Evolutionary conservation across 2,888 invertebrate species (phyloP).

Genomic region (Lysandra bellargus): DNA sequence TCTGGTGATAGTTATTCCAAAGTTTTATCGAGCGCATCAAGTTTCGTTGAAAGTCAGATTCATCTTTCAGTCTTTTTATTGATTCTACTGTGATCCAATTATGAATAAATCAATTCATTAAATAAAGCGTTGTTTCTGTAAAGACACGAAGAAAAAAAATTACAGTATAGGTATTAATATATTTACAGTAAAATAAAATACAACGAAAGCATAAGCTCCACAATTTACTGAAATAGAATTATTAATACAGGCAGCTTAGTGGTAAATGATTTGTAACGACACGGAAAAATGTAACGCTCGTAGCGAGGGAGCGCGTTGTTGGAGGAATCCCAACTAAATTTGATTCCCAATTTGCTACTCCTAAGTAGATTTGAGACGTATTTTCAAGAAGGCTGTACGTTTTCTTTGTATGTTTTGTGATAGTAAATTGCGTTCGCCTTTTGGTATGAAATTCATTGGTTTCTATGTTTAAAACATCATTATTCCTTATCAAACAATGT

Average conservation of each 20-base stretch:
- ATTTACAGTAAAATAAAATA: background rate
- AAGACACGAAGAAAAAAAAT: background rate
- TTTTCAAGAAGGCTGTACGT: background rate
- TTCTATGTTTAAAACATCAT: background rate
- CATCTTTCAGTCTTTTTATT: too few relatives aligned
- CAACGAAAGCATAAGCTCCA: background rate
- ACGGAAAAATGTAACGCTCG: slow-evolving; percentile 16
- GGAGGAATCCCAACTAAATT: slow-evolving; percentile 24
- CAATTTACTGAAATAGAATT: background rate
- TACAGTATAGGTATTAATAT: background rate
- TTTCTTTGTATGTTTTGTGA: background rate
- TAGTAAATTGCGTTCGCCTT: background rate
- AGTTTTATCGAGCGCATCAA: background rate
- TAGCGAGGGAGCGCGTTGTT: slow-evolving; percentile 8
- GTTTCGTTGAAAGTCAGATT: background rate
- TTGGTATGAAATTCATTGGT: background rate
- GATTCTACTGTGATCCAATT: too few relatives aligned
- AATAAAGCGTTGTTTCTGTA: too few relatives aligned
- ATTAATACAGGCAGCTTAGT: slow-evolving; percentile 24
- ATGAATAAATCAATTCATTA: too few relatives aligned
- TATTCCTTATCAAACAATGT: background rate
- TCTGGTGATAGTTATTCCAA: background rate
- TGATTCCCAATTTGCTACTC: slow-evolving; percentile 29
- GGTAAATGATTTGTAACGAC: slow-evolving; percentile 22
- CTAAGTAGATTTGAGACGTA: background rate